These are phyloP conservation scores for Calameuta filiformis DNA, from an alignment of 2,888 invertebrate genomes.

Conservation along the genomic window DNA sequence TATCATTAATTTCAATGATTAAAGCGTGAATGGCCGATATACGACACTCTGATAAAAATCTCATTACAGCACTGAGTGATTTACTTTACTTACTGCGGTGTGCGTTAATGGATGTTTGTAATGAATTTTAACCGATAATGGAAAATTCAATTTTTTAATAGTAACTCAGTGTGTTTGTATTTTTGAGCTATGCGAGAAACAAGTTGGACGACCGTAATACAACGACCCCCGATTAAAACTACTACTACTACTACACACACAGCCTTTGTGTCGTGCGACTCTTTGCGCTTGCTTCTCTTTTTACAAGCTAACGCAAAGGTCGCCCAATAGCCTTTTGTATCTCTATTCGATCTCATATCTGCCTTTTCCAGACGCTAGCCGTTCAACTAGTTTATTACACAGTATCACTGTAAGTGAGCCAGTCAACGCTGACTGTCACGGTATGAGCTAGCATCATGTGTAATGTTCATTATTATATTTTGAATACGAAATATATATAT, in stretches of 20 bases:
- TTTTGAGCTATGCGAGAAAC: slow-evolving; percentile 1
- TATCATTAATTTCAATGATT: background rate
- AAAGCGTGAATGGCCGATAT: background rate
- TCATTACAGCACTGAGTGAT: background rate
- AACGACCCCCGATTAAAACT: slow-evolving; percentile 3
- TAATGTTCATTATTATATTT: slow-evolving; percentile 65
- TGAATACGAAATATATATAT: slow-evolving; percentile 64
- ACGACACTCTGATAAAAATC: background rate
- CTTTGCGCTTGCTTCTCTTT: slow-evolving; percentile 10
- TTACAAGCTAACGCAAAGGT: slow-evolving; percentile 6
- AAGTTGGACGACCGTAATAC: slow-evolving; percentile 2
- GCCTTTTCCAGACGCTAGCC: slow-evolving; percentile 55
- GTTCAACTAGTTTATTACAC: slow-evolving; percentile 51
- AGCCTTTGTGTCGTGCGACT: background rate
- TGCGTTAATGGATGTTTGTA: background rate
- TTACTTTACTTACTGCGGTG: background rate
- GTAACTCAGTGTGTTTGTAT: background rate
- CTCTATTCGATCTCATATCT: slow-evolving; percentile 50
- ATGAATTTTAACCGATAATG: background rate
- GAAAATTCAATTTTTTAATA: background rate
- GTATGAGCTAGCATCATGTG: slow-evolving; percentile 61
- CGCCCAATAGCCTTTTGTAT: slow-evolving; percentile 48
- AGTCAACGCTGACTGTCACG: slow-evolving; percentile 50
- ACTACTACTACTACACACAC: background rate
- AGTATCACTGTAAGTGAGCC: slow-evolving; percentile 54